Evolutionary conservation across 2,888 invertebrate genomes (phyloP), one percentile per base, ranked within the genome.

Genomic region (Cinara cedri): DNA sequence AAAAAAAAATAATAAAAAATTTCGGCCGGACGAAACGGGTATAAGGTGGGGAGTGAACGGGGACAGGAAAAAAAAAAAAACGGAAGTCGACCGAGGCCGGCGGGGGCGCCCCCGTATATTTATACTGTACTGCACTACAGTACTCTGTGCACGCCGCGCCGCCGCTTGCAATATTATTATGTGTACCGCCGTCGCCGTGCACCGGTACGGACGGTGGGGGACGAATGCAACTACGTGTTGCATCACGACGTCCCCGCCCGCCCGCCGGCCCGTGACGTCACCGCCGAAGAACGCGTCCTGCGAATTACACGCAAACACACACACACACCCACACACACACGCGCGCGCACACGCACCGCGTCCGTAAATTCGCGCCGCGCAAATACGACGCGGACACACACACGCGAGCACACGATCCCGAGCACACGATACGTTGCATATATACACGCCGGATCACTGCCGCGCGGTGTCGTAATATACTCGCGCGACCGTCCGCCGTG

Each of bases 161-260:
- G 21, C 9, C 21, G 21, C 16, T 34, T 34, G 34, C 34, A 34
- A 63, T 26, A n/a, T 26, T 63, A 51, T 74, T 34, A 42, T 42
- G 11, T 10, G 1, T n/a, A 3, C 10, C 16, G 24, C 63, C 34
- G 26, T 34, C 46, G 34, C 51, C 24, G 44, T 16, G 24, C 6
- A 54, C 16, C 55, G n/a, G 44, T 42, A 42, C 26, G 68, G 10
- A 1, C n/a, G 55, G 78, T 75, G 80, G 68, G 82, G 78, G 44
- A 70, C 65, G 78, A 70, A 72, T 81, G 81, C 82, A 81, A 80
- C 81, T 81, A 81, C 81, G 81, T 82, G 76, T 82, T 82, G 81
- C 81, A 81, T 82, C 81, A 80, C 76, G 68, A 78, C 68, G 57
- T 72, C 24, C 34, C 63, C 51, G 54, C 46, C 72, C 21, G 44